phyloP scores from a whole-genome alignment of 2,113 vertebrate species.

The Clarias batrachus region DNA sequence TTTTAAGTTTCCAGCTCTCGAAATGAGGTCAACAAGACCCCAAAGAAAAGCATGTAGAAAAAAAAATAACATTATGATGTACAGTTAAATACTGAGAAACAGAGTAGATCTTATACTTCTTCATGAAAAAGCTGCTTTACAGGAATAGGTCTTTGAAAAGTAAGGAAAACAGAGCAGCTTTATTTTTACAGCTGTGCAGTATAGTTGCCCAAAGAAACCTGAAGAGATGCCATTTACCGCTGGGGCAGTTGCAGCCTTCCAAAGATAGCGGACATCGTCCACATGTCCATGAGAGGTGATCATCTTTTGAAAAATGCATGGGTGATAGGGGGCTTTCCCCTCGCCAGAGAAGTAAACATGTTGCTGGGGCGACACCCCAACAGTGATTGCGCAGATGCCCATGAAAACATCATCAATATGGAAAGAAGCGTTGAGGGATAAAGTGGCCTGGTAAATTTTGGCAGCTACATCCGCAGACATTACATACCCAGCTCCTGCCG shows the following conservation, averaged over 20 bases:
- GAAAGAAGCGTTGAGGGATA: constrained; percentile 82
- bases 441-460: constrained; percentile 84
- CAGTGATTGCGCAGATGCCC: constrained; percentile 89
- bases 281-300: constrained; percentile 90
- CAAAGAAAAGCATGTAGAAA: constrained; percentile 2
- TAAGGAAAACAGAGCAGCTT: constrained; percentile 80
- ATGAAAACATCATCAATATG: constrained; percentile 97
- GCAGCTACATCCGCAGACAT: constrained; percentile 83
- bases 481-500: constrained; percentile 87
- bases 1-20: background rate
- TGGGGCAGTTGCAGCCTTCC: constrained; percentile 79
- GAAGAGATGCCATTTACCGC: constrained; percentile 66
- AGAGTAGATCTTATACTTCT: constrained; percentile 19
- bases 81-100: constrained; percentile 45
- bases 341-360: constrained; percentile 89
- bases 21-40: constrained; percentile 4
- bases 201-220: constrained; percentile 75
- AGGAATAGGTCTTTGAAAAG: constrained; percentile 77
- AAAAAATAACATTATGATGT: constrained; percentile 18
- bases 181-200: constrained; percentile 82
- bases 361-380: constrained; percentile 82
- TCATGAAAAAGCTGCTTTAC: constrained; percentile 84
- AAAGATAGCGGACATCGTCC: constrained; percentile 78
- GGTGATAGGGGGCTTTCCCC: constrained; percentile 84
- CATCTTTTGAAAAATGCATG: constrained; percentile 91